Evolutionary conservation across 2,113 vertebrate genomes (phyloP).

Genomic region (Chloroceryle aenea): DNA sequence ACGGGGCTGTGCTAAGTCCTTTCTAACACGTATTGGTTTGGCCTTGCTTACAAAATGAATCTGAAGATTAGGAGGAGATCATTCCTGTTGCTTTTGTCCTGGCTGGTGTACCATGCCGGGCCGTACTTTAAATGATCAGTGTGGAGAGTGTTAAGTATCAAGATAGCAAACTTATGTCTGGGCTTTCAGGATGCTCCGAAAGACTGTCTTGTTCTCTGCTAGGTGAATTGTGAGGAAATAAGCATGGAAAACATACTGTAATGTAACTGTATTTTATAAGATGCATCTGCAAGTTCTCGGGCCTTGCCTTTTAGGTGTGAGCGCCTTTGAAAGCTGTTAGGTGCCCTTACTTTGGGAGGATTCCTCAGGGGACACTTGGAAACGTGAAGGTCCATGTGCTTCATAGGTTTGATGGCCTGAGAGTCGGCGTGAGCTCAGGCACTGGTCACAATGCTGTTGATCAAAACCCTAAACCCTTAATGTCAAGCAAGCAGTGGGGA

Average conservation of each 20-base stretch:
- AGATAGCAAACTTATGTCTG: background rate
- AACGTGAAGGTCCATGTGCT: background rate
- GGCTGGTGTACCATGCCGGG: fast-evolving
- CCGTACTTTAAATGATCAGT: fast-evolving
- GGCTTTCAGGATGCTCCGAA: fast-evolving
- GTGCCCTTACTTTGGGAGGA: background rate
- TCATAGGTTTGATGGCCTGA: background rate
- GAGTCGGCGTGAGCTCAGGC: background rate
- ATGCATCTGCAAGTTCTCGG: background rate
- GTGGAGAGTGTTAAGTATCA: too few species aligned
- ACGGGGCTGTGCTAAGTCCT: too few species aligned
- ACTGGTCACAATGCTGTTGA: too few species aligned
- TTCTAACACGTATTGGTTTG: fast-evolving
- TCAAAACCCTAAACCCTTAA: background rate
- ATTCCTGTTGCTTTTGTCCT: background rate
- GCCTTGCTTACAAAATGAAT: fast-evolving
- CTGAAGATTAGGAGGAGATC: fast-evolving
- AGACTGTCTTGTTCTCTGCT: background rate
- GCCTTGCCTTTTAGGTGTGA: background rate
- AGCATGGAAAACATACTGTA: background rate
- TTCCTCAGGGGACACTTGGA: background rate
- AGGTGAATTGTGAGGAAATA: background rate
- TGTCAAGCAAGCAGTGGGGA: background rate
- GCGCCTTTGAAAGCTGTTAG: background rate
- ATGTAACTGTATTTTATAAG: background rate